A percentile compares a stretch with the other conserved stretches of the same genome.
Evolutionary conservation across 2,888 invertebrate species (phyloP).

Genomic region (Yponomeuta malinellus): DNA sequence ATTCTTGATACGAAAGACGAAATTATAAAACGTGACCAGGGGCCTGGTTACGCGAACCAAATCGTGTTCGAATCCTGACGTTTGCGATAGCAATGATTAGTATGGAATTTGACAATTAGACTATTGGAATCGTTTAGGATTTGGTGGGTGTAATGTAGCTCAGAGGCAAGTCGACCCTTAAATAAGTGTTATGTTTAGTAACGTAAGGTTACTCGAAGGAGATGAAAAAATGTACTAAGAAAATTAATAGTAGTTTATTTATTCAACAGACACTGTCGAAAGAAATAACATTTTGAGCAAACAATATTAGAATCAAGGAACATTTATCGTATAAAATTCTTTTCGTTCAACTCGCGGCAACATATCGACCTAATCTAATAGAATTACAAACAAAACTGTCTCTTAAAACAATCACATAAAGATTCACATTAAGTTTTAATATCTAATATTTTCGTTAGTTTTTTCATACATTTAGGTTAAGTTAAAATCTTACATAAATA

Average conservation of each 20-base stretch:
- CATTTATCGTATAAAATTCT: constrained; percentile 63
- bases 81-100: too few species aligned
- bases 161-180: too few species aligned
- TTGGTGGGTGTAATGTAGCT: too few species aligned
- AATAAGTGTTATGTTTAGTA: too few species aligned
- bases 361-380: constrained; percentile 39
- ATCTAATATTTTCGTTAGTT: constrained; percentile 20
- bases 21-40: too few species aligned
- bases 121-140: too few species aligned
- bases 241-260: constrained; percentile 6
- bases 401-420: constrained; percentile 20
- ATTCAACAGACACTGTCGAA: constrained; percentile 64
- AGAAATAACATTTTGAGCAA: constrained; percentile 67
- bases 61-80: too few species aligned
- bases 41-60: too few species aligned
- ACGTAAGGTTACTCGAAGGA: too few species aligned
- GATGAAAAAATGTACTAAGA: background rate
- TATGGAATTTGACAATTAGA: too few species aligned
- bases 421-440: constrained; percentile 25
- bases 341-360: constrained; percentile 37
- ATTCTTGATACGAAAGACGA: too few species aligned
- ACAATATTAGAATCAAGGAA: constrained; percentile 55
- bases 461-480: constrained; percentile 28
- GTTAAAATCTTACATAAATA: constrained; percentile 48
- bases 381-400: constrained; percentile 18